phyloP scores from a whole-genome alignment of 35 echinoderm and acorn worm genomes.

The Hemicentrotus pulcherrimus region DNA sequence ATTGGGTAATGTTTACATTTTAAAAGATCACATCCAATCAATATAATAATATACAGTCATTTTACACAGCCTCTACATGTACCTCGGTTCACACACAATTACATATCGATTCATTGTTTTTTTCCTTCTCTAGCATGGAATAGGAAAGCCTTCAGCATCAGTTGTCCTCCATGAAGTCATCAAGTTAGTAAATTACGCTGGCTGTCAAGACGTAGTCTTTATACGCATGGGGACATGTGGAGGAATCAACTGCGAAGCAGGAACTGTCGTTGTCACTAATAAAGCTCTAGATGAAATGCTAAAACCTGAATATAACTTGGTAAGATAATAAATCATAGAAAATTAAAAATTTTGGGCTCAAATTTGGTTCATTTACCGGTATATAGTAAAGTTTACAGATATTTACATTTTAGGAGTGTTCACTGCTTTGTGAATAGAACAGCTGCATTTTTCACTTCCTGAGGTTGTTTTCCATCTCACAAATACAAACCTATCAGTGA shows the following conservation, averaged over 20 bases:
- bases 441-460: too few species aligned
- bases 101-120: not conserved
- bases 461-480: not conserved
- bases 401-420: not conserved
- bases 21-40: too few species aligned
- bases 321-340: constrained; percentile 40
- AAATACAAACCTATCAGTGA: too few species aligned
- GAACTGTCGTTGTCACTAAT: constrained; percentile 81
- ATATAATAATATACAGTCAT: not conserved
- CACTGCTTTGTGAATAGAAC: not conserved
- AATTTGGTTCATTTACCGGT: not conserved
- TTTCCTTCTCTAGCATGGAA: constrained; percentile 78
- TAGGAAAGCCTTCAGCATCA: constrained; percentile 81
- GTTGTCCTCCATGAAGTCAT: constrained; percentile 88
- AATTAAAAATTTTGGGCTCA: too few species aligned
- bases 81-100: not conserved
- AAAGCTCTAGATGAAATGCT: constrained; percentile 84
- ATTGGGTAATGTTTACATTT: too few species aligned
- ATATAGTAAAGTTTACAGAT: not conserved
- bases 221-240: constrained; percentile 85
- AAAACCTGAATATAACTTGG: constrained; percentile 78
- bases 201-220: constrained; percentile 73
- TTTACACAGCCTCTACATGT: not conserved
- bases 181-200: constrained; percentile 83
- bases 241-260: constrained; percentile 75